Conservation (phyloP, 2,797 vertebrate genomes). For the Sparidentex hasta region DNA sequence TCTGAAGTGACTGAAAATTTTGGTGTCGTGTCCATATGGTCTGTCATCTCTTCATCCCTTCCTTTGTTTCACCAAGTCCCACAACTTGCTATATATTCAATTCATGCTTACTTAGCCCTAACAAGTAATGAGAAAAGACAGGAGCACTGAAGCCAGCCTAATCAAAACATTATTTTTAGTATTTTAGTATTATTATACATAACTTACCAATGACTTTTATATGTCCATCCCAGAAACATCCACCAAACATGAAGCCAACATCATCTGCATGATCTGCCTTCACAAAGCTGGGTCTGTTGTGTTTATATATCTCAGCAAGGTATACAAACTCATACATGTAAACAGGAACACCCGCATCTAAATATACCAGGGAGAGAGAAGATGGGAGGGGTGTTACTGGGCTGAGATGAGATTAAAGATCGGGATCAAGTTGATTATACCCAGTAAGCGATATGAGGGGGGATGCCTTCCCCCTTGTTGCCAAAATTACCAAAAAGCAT, state of each 20-base stretch:
- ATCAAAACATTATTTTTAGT: neutral
- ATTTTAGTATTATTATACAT: too few species aligned
- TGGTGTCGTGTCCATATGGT: neutral
- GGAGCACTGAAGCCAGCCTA: neutral
- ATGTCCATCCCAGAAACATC: slow-evolving; percentile 84
- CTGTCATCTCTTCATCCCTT: neutral
- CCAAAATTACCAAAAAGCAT: too few species aligned
- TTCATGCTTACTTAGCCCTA: neutral
- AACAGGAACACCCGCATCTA: slow-evolving; percentile 88
- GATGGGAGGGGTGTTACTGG: too few species aligned
- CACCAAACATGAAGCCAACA: slow-evolving; percentile 89
- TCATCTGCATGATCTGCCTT: slow-evolving; percentile 91
- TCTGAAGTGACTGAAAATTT: neutral
- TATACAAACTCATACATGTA: slow-evolving; percentile 93
- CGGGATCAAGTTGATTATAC: neutral
- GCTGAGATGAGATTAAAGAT: slow-evolving; percentile 16
- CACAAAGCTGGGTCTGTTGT: slow-evolving; percentile 87
- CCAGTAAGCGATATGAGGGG: too few species aligned
- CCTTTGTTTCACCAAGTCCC: neutral
- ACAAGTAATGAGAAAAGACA: neutral
- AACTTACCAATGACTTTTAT: slow-evolving; percentile 77
- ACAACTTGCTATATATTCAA: neutral
- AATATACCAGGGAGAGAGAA: slow-evolving; percentile 8
- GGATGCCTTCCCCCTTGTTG: too few species aligned
- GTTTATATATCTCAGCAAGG: slow-evolving; percentile 62